Conservation (phyloP, 23 tunicate genomes). For the Styela plicata region DNA sequence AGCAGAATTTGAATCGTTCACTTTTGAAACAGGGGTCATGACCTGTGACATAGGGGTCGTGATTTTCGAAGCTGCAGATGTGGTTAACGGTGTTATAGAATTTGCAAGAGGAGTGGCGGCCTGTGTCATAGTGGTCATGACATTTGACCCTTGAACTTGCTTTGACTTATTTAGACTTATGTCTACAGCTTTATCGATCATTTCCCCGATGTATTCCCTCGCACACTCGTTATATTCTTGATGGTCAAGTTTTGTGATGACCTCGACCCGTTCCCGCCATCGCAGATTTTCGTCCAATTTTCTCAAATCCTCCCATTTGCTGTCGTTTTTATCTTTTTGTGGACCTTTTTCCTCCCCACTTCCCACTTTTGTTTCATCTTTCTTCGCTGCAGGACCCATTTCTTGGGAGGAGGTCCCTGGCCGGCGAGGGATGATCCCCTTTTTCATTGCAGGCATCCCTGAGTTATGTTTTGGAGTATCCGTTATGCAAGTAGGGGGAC, state of each 20-base stretch:
- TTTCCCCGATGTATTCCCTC: slow-evolving; percentile 31
- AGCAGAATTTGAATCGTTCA: background rate
- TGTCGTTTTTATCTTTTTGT: background rate
- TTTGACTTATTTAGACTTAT: background rate
- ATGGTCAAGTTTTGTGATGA: slow-evolving; percentile 61
- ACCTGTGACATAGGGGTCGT: too few relatives aligned
- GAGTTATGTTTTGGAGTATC: background rate
- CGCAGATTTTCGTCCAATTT: slow-evolving; percentile 37
- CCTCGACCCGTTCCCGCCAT: slow-evolving; percentile 72
- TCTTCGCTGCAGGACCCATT: background rate
- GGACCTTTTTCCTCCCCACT: background rate
- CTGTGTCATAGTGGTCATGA: background rate
- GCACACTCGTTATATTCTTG: slow-evolving; percentile 57
- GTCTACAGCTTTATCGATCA: slow-evolving; percentile 40
- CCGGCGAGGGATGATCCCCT: background rate
- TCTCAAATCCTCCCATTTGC: slow-evolving; percentile 11
- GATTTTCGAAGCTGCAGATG: too few relatives aligned
- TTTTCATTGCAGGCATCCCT: background rate
- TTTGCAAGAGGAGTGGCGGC: background rate
- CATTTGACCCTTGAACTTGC: background rate
- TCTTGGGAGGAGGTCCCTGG: background rate
- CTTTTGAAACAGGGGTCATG: background rate
- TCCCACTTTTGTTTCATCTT: background rate
- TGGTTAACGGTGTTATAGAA: background rate
- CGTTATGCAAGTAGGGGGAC: background rate